phyloP scores from a whole-genome alignment of 2,113 vertebrate genomes.

The Pedetes capensis region DNA sequence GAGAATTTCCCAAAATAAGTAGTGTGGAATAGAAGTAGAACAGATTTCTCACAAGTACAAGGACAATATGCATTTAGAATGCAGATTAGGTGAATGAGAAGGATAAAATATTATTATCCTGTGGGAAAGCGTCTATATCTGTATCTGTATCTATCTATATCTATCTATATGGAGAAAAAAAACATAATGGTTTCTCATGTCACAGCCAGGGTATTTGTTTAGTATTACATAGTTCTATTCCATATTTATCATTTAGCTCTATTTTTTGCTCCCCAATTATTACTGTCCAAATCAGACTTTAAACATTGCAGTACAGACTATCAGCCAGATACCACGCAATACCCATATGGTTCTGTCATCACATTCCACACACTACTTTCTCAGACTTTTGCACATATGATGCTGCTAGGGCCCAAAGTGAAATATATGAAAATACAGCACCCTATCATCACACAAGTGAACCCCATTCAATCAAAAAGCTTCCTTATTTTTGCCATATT shows the following conservation, averaged over 20 bases:
- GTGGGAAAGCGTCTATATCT: not conserved
- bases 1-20: not conserved
- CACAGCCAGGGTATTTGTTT: not conserved
- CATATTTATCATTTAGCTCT: conserved; percentile 17
- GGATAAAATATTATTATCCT: not conserved
- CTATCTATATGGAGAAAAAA: not conserved
- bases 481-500: not conserved
- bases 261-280: conserved; percentile 29
- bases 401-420: conserved; percentile 19
- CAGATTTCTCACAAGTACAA: not conserved
- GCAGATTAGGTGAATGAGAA: not conserved
- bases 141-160: not conserved
- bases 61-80: not conserved
- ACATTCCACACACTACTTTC: conserved; percentile 21
- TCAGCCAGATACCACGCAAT: conserved; percentile 20
- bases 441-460: not conserved
- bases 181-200: not conserved
- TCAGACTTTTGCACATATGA: conserved; percentile 59
- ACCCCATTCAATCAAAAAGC: not conserved
- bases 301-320: conserved; percentile 45
- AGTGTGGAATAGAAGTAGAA: not conserved
- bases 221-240: not conserved
- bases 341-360: conserved; percentile 62
- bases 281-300: conserved; percentile 50
- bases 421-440: conserved; percentile 56